Base-by-base conservation (phyloP, 2,888 invertebrate species). In the Scaptodrosophila latifasciaeformis region DNA sequence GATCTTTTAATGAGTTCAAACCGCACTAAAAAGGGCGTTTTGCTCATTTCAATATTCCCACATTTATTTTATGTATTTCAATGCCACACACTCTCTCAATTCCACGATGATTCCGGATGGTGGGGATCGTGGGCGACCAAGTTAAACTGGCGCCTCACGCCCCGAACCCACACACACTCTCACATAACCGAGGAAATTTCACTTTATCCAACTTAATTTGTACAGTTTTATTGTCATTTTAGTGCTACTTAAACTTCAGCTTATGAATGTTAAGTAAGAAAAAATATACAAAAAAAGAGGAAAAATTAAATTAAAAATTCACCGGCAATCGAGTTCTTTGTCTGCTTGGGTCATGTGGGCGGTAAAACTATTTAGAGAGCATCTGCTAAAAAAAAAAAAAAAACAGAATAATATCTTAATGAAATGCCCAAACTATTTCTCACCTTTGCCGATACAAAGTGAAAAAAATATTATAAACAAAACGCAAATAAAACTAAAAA, bases 191-290 rank as follows among this genome's bases (percentile, higher is more conserved):
- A 17, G 13, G 18, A 24, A 46, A 39, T 46, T 71, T 65, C 51
- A 40, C 49, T 59, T 53, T 40, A 59, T 54, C 52, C 49, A 62
- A 49, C 62, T 61, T 57, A 70, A 70, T 79, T 76, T 65, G 63
- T 63, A 69, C 63, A 18, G 78, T 57, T 70, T 70, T 68, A 68
- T 65, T 62, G 75, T 47, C 48, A 49, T 50, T 62, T 59, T 59
- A 13, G 59, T 62, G 79, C 72, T 65, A 67, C 65, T 66, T 69
- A 60, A 65, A 69, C 61, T 52, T 53, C 58, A 54, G 57, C 60
- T 65, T 70, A 54, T 72, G 79, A 59, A 79, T 79, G 65, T 68
- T 68, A 59, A 70, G 47, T 34, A n/a, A n/a, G n/a, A n/a, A n/a
- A n/a, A n/a, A n/a, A n/a, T n/a, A n/a, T n/a, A n/a, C n/a, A n/a